Percentiles rank a stretch among this genome's conserved stretches.
phyloP scores from a whole-genome alignment of 2,888 invertebrate genomes.

The Salticus scenicus region DNA sequence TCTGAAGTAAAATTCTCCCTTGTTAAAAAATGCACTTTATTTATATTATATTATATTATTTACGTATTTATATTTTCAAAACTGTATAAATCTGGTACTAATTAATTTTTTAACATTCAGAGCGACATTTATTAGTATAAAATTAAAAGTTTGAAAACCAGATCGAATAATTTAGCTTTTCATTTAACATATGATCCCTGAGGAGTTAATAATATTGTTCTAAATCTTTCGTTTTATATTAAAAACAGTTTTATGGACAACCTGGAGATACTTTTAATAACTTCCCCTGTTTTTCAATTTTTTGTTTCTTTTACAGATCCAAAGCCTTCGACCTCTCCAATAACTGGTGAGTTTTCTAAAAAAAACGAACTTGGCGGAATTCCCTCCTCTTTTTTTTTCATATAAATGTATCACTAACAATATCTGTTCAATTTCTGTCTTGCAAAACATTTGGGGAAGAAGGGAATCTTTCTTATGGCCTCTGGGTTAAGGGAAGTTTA shows the following conservation, averaged over 20 bases:
- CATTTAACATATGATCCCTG: too few species aligned
- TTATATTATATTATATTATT: too few species aligned
- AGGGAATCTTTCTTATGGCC: not conserved
- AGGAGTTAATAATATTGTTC: not conserved
- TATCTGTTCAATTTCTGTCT: not conserved
- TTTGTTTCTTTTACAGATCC: conserved; percentile 64
- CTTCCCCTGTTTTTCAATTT: conserved; percentile 53
- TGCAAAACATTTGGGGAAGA: not conserved
- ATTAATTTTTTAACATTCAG: too few species aligned
- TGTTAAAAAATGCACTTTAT: too few species aligned
- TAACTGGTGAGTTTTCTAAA: conserved; percentile 63
- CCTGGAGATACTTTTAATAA: conserved; percentile 4
- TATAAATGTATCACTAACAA: conserved; percentile 9
- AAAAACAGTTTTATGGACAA: not conserved
- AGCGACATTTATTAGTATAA: too few species aligned
- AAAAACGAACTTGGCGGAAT: conserved; percentile 29
- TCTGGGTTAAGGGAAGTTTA: not conserved
- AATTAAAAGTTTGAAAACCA: too few species aligned
- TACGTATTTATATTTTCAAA: too few species aligned
- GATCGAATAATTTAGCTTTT: too few species aligned
- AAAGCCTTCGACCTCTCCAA: conserved; percentile 61
- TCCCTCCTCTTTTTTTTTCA: conserved; percentile 19
- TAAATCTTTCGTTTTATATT: not conserved
- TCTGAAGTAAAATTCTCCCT: too few species aligned
- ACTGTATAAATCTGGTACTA: too few species aligned